phyloP scores from a whole-genome alignment of 2,113 vertebrate genomes.

The Vulpes ferrilata region DNA sequence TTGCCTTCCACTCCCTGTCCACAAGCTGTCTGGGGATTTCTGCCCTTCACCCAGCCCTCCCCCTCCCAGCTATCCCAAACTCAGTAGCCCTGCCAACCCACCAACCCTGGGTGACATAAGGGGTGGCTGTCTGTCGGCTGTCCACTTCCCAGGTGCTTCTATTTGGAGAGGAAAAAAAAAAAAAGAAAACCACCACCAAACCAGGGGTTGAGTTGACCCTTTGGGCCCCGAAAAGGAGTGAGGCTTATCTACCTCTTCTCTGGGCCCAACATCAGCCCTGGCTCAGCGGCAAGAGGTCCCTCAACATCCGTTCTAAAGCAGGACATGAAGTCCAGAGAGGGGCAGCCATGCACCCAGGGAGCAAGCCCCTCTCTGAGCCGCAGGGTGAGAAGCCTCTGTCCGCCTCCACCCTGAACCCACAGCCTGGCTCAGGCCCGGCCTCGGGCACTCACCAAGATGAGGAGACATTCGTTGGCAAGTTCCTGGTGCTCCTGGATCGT shows the following conservation, averaged over 20 bases:
- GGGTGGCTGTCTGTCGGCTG: background rate
- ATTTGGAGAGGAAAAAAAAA: background rate
- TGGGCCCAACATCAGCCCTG: background rate
- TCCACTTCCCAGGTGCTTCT: background rate
- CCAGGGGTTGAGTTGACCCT: background rate
- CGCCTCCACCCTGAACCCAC: background rate
- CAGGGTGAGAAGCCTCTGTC: background rate
- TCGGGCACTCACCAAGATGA: constrained; percentile 94
- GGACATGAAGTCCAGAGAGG: background rate
- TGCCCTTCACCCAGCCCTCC: background rate
- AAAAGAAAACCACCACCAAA: background rate
- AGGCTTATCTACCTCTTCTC: background rate
- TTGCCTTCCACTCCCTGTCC: background rate
- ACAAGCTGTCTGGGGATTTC: background rate
- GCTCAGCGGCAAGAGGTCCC: background rate
- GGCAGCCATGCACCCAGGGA: background rate
- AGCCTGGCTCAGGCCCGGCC: background rate
- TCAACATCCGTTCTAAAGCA: background rate
- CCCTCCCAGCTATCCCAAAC: background rate
- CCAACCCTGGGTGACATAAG: background rate
- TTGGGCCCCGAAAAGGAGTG: background rate
- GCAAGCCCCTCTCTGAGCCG: constrained; percentile 40
- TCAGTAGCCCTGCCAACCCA: background rate
- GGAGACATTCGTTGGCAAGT: constrained; percentile 95
- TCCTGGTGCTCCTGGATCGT: constrained; percentile 97